These are phyloP conservation scores for Thaumatotibia leucotreta DNA, from an alignment of 1,140 invertebrate species.

Conservation along the genomic window DNA sequence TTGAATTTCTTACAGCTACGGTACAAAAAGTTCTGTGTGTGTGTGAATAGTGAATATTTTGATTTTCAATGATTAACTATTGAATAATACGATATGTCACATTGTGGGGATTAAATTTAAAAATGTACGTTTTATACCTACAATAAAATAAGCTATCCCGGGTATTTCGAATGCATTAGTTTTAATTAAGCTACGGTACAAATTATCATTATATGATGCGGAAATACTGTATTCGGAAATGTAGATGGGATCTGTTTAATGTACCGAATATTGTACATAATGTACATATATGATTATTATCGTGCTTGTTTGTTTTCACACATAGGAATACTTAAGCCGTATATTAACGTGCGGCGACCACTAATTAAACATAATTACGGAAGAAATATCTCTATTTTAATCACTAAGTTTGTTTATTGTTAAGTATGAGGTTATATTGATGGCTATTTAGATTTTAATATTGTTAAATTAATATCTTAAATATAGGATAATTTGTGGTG, in stretches of 20 bases:
- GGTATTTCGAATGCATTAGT: neutral
- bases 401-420: neutral
- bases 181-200: neutral
- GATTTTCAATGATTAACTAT: neutral
- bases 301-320: constrained; percentile 5
- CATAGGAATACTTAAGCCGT: neutral
- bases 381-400: neutral
- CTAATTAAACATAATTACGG: neutral
- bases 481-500: too few species aligned
- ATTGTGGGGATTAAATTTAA: neutral
- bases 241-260: neutral
- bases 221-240: neutral
- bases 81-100: neutral
- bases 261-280: too few species aligned
- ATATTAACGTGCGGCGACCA: neutral
- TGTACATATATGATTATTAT: neutral
- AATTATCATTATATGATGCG: neutral
- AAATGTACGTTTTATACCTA: neutral
- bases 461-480: too few species aligned
- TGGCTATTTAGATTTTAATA: neutral
- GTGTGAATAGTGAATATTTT: too few species aligned
- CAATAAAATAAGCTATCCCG: neutral
- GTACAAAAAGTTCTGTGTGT: too few species aligned
- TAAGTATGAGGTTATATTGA: neutral
- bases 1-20: too few species aligned